These are phyloP conservation scores for Hephaestus fuliginosus DNA, from an alignment of 2,797 vertebrate genomes.

Conservation along the genomic window DNA sequence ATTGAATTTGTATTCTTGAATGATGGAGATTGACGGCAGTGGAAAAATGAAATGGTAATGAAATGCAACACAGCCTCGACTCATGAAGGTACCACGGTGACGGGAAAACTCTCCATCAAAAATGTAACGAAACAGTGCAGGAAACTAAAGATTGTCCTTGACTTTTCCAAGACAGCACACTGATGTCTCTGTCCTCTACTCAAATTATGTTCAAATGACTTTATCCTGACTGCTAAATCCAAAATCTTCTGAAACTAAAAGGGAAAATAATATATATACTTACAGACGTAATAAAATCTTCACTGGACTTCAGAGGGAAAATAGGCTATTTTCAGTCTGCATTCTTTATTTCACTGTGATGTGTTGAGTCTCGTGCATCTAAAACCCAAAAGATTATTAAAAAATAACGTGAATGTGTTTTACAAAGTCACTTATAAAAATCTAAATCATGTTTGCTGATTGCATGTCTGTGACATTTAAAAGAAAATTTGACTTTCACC, in stretches of 20 bases:
- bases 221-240: neutral
- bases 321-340: too few species aligned
- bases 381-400: too few species aligned
- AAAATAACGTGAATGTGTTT: too few species aligned
- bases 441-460: too few species aligned
- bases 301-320: too few species aligned
- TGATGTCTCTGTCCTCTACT: neutral
- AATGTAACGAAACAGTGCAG: neutral
- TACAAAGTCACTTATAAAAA: too few species aligned
- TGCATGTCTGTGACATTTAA: neutral
- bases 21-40: neutral
- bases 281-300: too few species aligned
- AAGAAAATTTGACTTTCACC: neutral
- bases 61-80: too few species aligned
- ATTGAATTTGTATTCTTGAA: neutral
- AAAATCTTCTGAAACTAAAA: too few species aligned
- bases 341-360: too few species aligned
- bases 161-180: neutral
- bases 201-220: neutral
- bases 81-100: neutral
- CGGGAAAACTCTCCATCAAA: neutral
- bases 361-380: too few species aligned
- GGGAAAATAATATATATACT: too few species aligned
- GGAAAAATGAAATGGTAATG: neutral
- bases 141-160: neutral